Evolutionary conservation across 2,888 invertebrate species (phyloP).

Genomic region (Philopedon plagiatum): DNA sequence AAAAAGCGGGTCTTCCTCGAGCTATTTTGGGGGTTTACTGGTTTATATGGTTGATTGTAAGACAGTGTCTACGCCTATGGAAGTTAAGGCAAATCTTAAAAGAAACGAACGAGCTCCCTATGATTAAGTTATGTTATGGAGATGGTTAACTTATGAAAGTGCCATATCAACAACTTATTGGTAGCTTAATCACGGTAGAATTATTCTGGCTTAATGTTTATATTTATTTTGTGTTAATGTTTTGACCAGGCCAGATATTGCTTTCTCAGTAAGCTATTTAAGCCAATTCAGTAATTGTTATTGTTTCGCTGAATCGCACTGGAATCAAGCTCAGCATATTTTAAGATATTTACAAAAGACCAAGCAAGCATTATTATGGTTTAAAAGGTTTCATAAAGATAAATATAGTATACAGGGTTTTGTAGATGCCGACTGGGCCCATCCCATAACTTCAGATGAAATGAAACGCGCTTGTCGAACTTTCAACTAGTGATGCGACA

Average conservation of each 20-base stretch:
- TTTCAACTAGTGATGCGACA: too few relatives aligned
- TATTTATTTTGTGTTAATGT: conserved; percentile 44
- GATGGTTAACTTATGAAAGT: not conserved
- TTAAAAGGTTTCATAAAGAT: conserved; percentile 27
- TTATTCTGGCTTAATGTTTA: too few relatives aligned
- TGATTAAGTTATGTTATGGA: too few relatives aligned
- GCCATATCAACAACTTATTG: conserved; percentile 42
- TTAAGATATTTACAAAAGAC: too few relatives aligned
- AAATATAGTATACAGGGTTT: conserved; percentile 16
- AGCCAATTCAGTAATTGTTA: too few relatives aligned
- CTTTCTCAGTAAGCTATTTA: conserved; percentile 43
- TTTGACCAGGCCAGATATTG: conserved; percentile 42
- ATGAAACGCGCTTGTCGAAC: too few relatives aligned
- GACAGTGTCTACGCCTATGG: conserved; percentile 35
- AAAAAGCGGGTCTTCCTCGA: too few relatives aligned
- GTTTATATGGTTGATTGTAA: conserved; percentile 33
- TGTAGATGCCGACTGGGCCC: conserved; percentile 42
- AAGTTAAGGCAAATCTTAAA: conserved; percentile 26
- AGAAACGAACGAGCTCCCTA: too few relatives aligned
- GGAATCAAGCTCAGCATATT: too few relatives aligned
- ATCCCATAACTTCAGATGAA: too few relatives aligned
- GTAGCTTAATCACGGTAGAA: conserved; percentile 39
- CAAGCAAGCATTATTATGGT: conserved; percentile 25
- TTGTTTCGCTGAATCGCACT: too few relatives aligned
- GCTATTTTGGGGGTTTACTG: too few relatives aligned